phyloP scores from a whole-genome alignment of 2,888 invertebrate genomes.

The Dicroscelio sp. region DNA sequence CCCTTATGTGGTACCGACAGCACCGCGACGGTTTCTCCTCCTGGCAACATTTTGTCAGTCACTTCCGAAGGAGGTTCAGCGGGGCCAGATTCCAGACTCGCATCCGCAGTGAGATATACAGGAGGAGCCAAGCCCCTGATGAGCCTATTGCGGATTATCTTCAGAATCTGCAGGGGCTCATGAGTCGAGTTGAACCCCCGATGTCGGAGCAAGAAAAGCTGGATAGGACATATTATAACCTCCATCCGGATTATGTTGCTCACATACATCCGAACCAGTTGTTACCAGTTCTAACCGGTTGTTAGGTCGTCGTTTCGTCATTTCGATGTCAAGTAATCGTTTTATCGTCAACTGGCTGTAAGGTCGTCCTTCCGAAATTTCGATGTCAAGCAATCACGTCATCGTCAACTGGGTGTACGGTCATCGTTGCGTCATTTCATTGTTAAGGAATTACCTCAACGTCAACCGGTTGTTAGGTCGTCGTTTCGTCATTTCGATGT shows the following conservation, averaged over 20 bases:
- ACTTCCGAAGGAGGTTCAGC: not conserved
- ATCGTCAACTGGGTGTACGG: too few species aligned
- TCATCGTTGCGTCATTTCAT: too few species aligned
- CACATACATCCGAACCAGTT: not conserved
- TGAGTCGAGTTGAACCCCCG: constrained; percentile 4
- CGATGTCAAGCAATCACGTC: too few species aligned
- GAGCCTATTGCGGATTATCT: constrained; percentile 15
- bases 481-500: too few species aligned
- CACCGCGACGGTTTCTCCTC: not conserved
- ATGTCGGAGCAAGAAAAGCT: not conserved
- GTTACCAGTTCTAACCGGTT: too few species aligned
- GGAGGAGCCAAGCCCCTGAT: constrained; percentile 1
- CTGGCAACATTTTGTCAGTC: not conserved
- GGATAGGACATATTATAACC: not conserved
- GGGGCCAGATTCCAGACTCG: not conserved
- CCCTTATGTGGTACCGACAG: constrained; percentile 17
- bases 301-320: too few species aligned
- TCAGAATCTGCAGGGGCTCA: not conserved
- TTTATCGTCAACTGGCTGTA: too few species aligned
- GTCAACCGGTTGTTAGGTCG: too few species aligned
- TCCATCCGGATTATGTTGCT: not conserved
- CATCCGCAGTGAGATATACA: not conserved
- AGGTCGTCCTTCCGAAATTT: too few species aligned
- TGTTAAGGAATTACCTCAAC: too few species aligned
- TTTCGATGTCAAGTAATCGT: too few species aligned